Evolutionary conservation across 53 echinoderm and acorn worm genomes (phyloP), one percentile per base, ranked within the genome.

Genomic region (Antedon mediterranea): DNA sequence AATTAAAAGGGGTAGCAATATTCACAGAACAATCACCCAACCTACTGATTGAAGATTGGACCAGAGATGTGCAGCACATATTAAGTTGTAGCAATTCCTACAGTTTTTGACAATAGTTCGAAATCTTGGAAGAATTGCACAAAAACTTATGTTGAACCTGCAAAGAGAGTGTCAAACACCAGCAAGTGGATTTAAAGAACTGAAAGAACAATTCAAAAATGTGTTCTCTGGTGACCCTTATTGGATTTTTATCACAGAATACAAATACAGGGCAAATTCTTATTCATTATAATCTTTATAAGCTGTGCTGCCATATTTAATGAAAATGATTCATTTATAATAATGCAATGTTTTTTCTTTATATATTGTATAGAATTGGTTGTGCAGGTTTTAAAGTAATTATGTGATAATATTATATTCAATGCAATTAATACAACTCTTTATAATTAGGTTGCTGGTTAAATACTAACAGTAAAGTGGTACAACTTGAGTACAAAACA

Each of bases 231-330:
- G 70, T 28, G 84, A 73, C 31, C 84, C 84, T 32, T 83, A 34
- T 78, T 83, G 3, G 72, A 83, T 27, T 83, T 83, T 20, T 83
- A 83, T 71, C 77, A 83, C 71, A 43, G 83, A 1, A 43, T 78
- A 1, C 78, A 78, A 31, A n/a, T n/a, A 42, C 74, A 71, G 11
- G 72, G 73, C 43, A 84, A 84, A n/a, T n/a, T n/a, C n/a, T n/a
- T n/a, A n/a, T n/a, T n/a, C n/a, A n/a, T n/a, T n/a, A n/a, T n/a
- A n/a, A n/a, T n/a, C n/a, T n/a, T n/a, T n/a, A n/a, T n/a, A n/a
- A n/a, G n/a, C n/a, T n/a, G n/a, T n/a, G n/a, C n/a, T n/a, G n/a
- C n/a, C n/a, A n/a, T n/a, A n/a, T n/a, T n/a, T n/a, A n/a, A n/a
- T n/a, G n/a, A n/a, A n/a, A n/a, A n/a, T n/a, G n/a, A n/a, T n/a